Conservation (phyloP, 2,113 vertebrate genomes). For the Cavia porcellus region DNA sequence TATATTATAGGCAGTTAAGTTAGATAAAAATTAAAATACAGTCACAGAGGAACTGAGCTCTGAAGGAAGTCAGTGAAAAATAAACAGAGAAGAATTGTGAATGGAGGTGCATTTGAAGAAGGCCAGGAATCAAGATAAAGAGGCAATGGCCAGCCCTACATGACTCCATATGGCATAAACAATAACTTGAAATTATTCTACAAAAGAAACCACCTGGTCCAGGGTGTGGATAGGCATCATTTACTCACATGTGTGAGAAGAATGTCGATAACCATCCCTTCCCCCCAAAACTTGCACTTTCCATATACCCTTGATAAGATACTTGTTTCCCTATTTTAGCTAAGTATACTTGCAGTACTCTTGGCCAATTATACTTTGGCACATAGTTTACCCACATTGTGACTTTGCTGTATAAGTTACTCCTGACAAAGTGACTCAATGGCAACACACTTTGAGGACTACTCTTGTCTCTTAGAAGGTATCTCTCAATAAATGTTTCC, state of each 20-base stretch:
- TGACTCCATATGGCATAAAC: neutral
- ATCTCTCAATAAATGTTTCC: neutral
- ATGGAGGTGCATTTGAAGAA: neutral
- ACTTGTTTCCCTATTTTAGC: neutral
- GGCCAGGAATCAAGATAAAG: neutral
- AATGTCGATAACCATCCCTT: neutral
- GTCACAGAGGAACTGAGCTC: neutral
- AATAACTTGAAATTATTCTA: neutral
- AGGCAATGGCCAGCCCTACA: neutral
- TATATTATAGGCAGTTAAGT: neutral
- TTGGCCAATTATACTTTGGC: neutral
- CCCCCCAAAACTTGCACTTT: neutral
- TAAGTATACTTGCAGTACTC: neutral
- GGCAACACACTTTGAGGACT: neutral
- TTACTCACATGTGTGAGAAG: neutral
- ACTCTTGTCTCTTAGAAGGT: neutral
- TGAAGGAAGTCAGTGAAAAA: neutral
- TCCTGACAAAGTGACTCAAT: neutral
- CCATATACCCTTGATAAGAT: neutral
- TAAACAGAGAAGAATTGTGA: neutral
- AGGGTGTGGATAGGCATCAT: neutral
- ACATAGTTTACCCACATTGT: neutral
- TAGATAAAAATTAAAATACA: neutral
- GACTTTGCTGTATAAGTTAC: neutral
- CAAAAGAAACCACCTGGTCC: neutral